Evolutionary conservation across 1,140 invertebrate species (phyloP), one percentile per base, ranked within the genome.

Genomic region (Leptinotarsa defecta): DNA sequence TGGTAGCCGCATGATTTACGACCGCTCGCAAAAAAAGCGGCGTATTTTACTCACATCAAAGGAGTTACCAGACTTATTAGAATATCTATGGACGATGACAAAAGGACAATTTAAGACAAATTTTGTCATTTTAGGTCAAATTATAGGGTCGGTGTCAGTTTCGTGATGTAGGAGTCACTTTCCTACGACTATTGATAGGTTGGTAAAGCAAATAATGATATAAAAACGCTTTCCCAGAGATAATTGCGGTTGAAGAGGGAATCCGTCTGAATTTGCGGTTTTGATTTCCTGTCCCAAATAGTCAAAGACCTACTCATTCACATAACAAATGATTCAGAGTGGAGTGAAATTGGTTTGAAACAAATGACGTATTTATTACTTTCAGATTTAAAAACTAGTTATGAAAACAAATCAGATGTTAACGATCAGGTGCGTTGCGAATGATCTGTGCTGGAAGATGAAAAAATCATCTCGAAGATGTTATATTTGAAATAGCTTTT

Each of bases 91-190:
- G n/a, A n/a, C n/a, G n/a, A n/a, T n/a, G n/a, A 68, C 67, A 43
- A 68, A 27, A 48, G 43, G 8, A 67, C n/a, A 68, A 68, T 68
- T 49, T 8, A 15, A 48, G 34, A 15, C 19, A 68, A 68, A 48
- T 43, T 19, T 43, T 68, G 67, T 68, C 67, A 68, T 68, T 68
- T 68, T 19, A 68, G 67, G 67, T 19, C 24, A 68, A 68, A 68
- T 68, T 68, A 68, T 68, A 68, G 67, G 67, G 67, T 19, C n/a
- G 24, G 67, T 13, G 67, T 68, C 67, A 19, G 43, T 34, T 68
- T 43, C 67, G 67, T 68, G 34, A 68, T 68, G n/a, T n/a, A 17
- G n/a, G 34, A 48, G 24, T 57, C 52, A 57, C 52, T 57, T 57
- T 19, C n/a, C 17, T 57, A 57, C 52, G 52, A 57, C 52, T 57